Evolutionary conservation across 2,113 vertebrate species (phyloP), one percentile per base, ranked within the genome.

Genomic region (Podarcis cretensis): DNA sequence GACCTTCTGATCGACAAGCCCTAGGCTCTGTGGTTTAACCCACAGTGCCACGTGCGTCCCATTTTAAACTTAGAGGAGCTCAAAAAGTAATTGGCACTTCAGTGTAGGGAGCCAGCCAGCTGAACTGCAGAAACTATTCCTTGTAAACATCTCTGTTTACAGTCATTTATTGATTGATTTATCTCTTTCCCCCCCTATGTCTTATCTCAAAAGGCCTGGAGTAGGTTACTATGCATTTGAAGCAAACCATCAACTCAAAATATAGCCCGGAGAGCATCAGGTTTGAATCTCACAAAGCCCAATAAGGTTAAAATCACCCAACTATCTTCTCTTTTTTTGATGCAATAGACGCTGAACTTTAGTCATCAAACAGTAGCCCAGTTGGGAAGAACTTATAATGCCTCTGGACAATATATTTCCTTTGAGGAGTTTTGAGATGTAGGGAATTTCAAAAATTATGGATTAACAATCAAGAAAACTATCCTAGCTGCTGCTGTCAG

Each of bases 11-110:
- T 35, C 35, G 35, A 2, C 35, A 35, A 35, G 35, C 35, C 35
- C 35, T 35, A 35, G 35, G 35, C 35, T 35, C 35, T 35, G 35
- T 35, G 35, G 35, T 35, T 35, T 35, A 35, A 35, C 35, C 35
- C 35, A 35, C 35, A 35, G 35, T 2, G 35, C 35, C 35, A 35
- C 35, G 1, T 35, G 35, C 35, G 2, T 35, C 35, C 35, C 35
- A 90, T 89, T 63, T 90, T 85, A 85, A 94, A 92, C 92, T 89
- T 91, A 83, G 48, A 18, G 40, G 10, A 40, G 23, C 1, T 27
- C 32, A 81, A 37, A 78, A 35, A 81, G 43, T 18, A 23, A 78
- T 68, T 66, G 78, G 27, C 30, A 25, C 20, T 65, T 77, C 54
- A 76, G 30, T 40, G 20, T n/a, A 14, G 43, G 30, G 20, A 69